Base-by-base conservation (phyloP, 2,113 vertebrate genomes). In the Camelus dromedarius region DNA sequence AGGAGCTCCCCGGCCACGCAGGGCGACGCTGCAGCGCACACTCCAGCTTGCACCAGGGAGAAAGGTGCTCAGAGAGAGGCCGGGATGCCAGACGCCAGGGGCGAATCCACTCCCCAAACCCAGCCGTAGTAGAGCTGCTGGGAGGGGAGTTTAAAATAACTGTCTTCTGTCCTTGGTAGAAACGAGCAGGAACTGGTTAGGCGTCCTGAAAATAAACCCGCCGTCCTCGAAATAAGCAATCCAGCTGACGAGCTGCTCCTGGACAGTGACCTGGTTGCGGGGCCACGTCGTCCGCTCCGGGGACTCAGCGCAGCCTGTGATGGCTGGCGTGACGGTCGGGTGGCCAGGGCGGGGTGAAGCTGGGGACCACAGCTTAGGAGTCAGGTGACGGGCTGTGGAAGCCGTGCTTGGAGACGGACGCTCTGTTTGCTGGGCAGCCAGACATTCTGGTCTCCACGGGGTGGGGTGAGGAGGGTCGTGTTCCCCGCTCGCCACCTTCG, bases 101-200 rank as follows among this genome's bases (percentile, higher is more conserved):
- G 9, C 58, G 58, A 24, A 26, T 24, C 58, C 58, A 11, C 58
- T 60, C 58, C 58, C 8, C 22, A 5, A 9, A 20, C 9, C 11
- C 0, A 24, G 28, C 19, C 0, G 73, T 0, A 1, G 12, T 0
- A 0, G 46, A 18, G 73, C 28, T 0, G 4, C 4, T 16, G 1
- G 73, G 9, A 19, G 3, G 50, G 16, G 28, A 48, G 16, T 1
- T 52, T 52, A 52, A 7, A 20, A 12, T n/a, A 10, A 22, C 35
- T 12, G 28, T 32, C 9, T 32, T 52, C 48, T 1, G 46, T 76
- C 28, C 0, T 5, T 0, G 73, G 73, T 32, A 32, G 46, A 76
- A 48, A 18, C 0, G 46, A 52, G 73, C 48, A 32, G 73, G 73
- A 52, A 19, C 28, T 5, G 5, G 5, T 30, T 6, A 52, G 16